Base-by-base conservation (phyloP, 2,797 vertebrate species). In the Rhynchonycteris naso region DNA sequence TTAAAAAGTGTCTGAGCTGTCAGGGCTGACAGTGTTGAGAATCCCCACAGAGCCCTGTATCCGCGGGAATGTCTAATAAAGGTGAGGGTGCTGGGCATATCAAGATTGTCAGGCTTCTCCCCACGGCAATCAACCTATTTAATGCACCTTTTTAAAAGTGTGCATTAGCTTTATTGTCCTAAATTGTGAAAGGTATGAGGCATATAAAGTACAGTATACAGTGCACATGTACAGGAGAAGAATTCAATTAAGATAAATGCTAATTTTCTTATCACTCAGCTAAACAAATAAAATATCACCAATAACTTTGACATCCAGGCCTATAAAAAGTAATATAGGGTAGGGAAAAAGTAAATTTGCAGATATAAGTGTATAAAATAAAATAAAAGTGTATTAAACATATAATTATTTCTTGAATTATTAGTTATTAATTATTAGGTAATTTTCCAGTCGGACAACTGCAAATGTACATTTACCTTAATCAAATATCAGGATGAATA, bases 1-100 rank as follows among this genome's bases (percentile, higher is more conserved):
- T 69, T 90, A 91, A 58, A 28, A 96, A 93, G 16, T 54, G 65
- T 87, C 84, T 43, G 50, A 82, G n/a, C 75, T 97, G 95, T 96
- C 95, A 97, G 26, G 61, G 75, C 65, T 96, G 93, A 87, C 80
- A 81, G 52, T 18, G 7, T 47, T 30, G 74, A 72, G 88, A 92
- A 88, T 82, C 87, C 54, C 96, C 52, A 50, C 21, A 63, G 91
- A 90, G 61, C 1, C 26, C 14, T 30, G 16, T 5, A 79, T 72
- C 21, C 79, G 90, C 74, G 66, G 58, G 83, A 96, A 85, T 19
- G 85, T 52, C 47, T 84, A 16, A 81, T 79, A 63, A 93, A 95
- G 76, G 35, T 1, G 7, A 78, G 7, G 68, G 18, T 68, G 65
- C 59, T 18, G 16, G 75, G 56, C 1, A 6, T 6, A 54, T 72